phyloP scores from a whole-genome alignment of 23 tunicate genomes.

The Corella eumyota region DNA sequence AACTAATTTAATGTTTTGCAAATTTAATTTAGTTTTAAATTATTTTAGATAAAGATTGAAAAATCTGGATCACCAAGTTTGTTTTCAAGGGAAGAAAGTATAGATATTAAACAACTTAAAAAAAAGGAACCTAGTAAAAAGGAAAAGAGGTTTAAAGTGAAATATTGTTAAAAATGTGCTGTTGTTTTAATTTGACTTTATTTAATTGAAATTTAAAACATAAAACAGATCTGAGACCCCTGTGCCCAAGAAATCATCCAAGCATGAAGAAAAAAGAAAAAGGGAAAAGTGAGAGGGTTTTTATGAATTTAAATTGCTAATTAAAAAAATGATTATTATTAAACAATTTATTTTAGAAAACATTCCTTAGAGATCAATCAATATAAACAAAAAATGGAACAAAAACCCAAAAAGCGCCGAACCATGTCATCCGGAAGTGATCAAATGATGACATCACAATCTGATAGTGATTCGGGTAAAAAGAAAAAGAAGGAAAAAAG shows the following conservation, averaged over 20 bases:
- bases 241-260: no score
- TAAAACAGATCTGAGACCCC: no score
- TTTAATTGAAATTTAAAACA: no score
- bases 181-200: neutral
- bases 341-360: neutral
- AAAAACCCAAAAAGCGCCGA: conserved; percentile 9
- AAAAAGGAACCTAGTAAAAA: conserved; percentile 23
- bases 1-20: neutral
- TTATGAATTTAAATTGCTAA: no score
- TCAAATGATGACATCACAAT: conserved; percentile 1
- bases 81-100: conserved; percentile 53
- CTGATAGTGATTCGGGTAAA: conserved; percentile 10
- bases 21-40: neutral
- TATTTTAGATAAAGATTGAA: conserved; percentile 14
- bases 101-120: conserved; percentile 43
- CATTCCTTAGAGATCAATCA: neutral
- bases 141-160: conserved; percentile 10
- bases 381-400: neutral
- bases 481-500: conserved; percentile 12
- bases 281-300: no score
- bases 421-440: conserved; percentile 19
- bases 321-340: no score
- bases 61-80: conserved; percentile 5
- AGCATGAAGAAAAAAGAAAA: no score
- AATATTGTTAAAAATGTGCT: neutral